These are phyloP conservation scores for Cremastinae sp. DNA, from an alignment of 2,888 invertebrate genomes.

Conservation along the genomic window DNA sequence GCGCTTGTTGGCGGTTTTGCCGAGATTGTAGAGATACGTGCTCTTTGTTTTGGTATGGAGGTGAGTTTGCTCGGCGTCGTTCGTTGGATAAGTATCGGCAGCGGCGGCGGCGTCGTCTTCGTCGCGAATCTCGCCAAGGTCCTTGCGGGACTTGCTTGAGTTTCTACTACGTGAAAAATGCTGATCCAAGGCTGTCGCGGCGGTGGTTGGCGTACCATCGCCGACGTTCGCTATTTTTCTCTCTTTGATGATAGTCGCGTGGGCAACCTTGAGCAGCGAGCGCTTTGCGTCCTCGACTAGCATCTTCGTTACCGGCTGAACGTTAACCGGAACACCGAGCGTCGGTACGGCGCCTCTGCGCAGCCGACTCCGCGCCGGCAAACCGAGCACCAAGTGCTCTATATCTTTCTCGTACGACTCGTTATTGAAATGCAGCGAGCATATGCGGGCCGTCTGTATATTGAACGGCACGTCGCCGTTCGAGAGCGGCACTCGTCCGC, in stretches of 20 bases:
- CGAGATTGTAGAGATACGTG: conserved; percentile 52
- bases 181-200: conserved; percentile 34
- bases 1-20: conserved; percentile 40
- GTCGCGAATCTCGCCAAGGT: conserved; percentile 11
- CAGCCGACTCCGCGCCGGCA: conserved; percentile 82
- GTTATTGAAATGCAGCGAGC: conserved; percentile 82
- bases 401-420: conserved; percentile 83
- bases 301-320: conserved; percentile 79
- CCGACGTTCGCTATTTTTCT: conserved; percentile 53
- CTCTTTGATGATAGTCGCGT: conserved; percentile 67
- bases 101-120: not conserved
- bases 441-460: conserved; percentile 83
- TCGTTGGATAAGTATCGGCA: conserved; percentile 2
- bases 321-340: conserved; percentile 78
- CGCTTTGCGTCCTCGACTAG: conserved; percentile 76
- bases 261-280: conserved; percentile 76
- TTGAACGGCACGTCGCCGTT: conserved; percentile 80
- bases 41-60: conserved; percentile 10
- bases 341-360: conserved; percentile 82
- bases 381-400: conserved; percentile 82
- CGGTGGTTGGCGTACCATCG: conserved; percentile 7
- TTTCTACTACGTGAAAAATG: conserved; percentile 36
- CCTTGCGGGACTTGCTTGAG: conserved; percentile 24
- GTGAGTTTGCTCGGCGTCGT: conserved; percentile 5
- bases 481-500: conserved; percentile 81